Base-by-base conservation (phyloP, 2,797 vertebrate genomes). In the Xiphorhynchus erythropygius region DNA sequence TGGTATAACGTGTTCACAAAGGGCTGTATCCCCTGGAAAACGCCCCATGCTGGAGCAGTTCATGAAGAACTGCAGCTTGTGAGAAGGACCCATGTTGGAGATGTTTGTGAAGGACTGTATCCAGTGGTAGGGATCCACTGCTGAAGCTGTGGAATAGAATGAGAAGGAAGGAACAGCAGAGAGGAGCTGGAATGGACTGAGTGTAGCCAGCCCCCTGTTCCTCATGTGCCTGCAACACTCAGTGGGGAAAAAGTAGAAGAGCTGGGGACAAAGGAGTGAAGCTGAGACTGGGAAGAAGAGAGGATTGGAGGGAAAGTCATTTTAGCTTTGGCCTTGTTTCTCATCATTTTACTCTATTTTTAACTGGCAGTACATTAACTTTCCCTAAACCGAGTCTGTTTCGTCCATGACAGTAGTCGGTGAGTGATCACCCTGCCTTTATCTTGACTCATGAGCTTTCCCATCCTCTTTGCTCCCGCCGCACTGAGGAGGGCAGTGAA, bases 221-320 rank as follows among this genome's bases (percentile, higher is more conserved):
- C 57, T 37, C 24, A 39, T 23, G 24, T 6, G 2, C 5, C 39
- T 70, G 18, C 0, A 1, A 15, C 1, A 1, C 57, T 80, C 13
- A 2, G 27, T 5, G 5, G 47, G 35, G 17, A 42, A 18, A 21
- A 59, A 15, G 39, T 30, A 59, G 12, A 70, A 53, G 23, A 46
- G 42, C 33, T 16, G 18, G 5, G 11, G 24, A 42, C 30, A 46
- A n/a, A 46, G 16, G 32, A 44, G 24, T 47, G 21, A 70, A 59
- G 41, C 42, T 59, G 33, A 53, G 27, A 52, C 39, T 69, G 49
- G 23, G 52, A 78, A 37, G n/a, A 81, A 30, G 41, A 65, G 41
- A 47, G 4, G 22, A 37, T 7, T 46, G 18, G 8, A 27, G 41
- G 47, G 8, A 65, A 89, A 23, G 13, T 32, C 4, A 8, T 12